Conservation (phyloP, 2,888 invertebrate genomes). For the Pseudococcus viburni region DNA sequence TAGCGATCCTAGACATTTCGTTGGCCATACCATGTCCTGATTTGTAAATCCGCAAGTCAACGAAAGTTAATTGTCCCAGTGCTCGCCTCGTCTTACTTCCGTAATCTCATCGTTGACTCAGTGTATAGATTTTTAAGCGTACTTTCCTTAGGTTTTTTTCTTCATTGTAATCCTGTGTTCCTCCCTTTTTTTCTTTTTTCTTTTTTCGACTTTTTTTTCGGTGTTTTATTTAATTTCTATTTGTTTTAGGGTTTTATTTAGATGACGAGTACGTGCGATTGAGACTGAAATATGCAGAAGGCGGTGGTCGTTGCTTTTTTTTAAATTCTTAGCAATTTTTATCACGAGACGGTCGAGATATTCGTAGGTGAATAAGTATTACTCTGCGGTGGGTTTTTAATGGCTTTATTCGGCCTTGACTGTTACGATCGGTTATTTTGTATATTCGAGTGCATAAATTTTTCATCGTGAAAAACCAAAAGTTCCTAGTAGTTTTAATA, state of each 20-base stretch:
- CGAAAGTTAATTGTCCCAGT: neutral
- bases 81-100: neutral
- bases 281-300: neutral
- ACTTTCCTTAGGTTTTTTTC: neutral
- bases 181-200: neutral
- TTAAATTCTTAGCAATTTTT: neutral
- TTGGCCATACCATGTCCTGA: slow-evolving; percentile 63
- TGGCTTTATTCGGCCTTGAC: neutral
- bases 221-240: neutral
- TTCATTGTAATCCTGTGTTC: neutral
- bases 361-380: neutral
- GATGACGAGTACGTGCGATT: neutral
- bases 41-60: neutral
- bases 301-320: neutral
- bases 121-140: neutral
- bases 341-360: neutral
- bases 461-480: neutral
- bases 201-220: neutral
- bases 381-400: neutral
- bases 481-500: neutral
- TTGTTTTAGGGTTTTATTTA: neutral
- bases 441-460: neutral
- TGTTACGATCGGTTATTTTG: neutral
- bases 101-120: neutral
- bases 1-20: slow-evolving; percentile 67